These are phyloP conservation scores for Rattus rattus DNA, from an alignment of 2,113 vertebrate genomes.

Conservation along the genomic window DNA sequence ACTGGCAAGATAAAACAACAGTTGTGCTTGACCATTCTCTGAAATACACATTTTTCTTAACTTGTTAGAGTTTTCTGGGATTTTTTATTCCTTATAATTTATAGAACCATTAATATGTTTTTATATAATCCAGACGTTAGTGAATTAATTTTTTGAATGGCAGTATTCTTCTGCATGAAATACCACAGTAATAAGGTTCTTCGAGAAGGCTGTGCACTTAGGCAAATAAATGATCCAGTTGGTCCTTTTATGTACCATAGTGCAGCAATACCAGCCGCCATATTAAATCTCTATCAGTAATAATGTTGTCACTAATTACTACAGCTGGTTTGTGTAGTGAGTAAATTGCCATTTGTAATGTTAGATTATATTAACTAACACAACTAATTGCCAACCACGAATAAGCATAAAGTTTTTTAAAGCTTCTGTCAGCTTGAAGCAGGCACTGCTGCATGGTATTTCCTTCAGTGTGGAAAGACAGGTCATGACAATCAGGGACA, in stretches of 20 bases:
- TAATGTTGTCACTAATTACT: slow-evolving; percentile 85
- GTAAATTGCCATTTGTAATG: slow-evolving; percentile 85
- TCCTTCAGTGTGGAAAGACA: slow-evolving; percentile 82
- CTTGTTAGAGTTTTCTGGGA: background rate
- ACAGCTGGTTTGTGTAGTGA: slow-evolving; percentile 83
- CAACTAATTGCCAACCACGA: slow-evolving; percentile 85
- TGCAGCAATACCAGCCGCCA: slow-evolving; percentile 66
- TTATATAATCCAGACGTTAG: slow-evolving; percentile 59
- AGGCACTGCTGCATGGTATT: slow-evolving; percentile 81
- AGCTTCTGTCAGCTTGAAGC: slow-evolving; percentile 83
- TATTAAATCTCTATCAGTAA: slow-evolving; percentile 88
- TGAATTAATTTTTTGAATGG: slow-evolving; percentile 66
- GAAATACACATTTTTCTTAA: slow-evolving; percentile 35
- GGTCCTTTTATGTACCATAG: slow-evolving; percentile 72
- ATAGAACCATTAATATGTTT: background rate
- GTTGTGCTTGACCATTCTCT: background rate
- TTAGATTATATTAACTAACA: slow-evolving; percentile 86
- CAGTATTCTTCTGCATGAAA: slow-evolving; percentile 64
- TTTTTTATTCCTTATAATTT: slow-evolving; percentile 15
- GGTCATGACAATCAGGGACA: slow-evolving; percentile 87
- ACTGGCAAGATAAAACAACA: background rate
- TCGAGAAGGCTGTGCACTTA: slow-evolving; percentile 76
- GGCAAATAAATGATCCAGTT: slow-evolving; percentile 75
- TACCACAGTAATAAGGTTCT: slow-evolving; percentile 68
- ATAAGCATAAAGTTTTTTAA: slow-evolving; percentile 84